Evolutionary conservation across 2,888 invertebrate species (phyloP), one percentile per base, ranked within the genome.

Genomic region (Pycnomerus fuliginosus): DNA sequence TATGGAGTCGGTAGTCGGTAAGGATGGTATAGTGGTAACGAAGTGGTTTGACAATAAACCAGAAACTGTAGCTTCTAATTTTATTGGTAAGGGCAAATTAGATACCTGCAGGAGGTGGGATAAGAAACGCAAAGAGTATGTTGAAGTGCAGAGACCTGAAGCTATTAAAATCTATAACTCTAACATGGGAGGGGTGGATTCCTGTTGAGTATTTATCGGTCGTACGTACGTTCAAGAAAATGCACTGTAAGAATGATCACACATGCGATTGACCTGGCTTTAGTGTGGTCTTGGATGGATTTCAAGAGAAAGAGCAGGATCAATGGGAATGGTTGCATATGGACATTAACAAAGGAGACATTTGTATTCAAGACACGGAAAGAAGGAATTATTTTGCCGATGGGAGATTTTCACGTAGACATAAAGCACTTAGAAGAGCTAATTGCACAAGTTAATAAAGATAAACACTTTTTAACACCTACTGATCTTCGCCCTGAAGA

Each of bases 1-100:
- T 33, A 23, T 16, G 25, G 49, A 56, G 45, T 20, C 8, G 20
- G 11, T 25, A 4, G 11, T 25, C 7, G 10, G 27, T 10, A 10
- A 10, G 4, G 27, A 25, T 25, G 27, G 27, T 25, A 10, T 8
- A 8, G 27, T 25, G 11, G 4, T 25, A 8, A 25, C 27, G 3
- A 25, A 25, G 10, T 25, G 11, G 27, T 8, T 8, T 25, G 27
- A 25, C 27, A 25, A 5, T 10, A 25, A 25, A 10, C 27, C 27
- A 8, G 27, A 8, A 5, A 10, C 10, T 8, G 11, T 25, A 10
- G 27, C 27, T 8, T 25, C 27, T 4, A 25, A 25, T 10, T 25
- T 8, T 10, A 25, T 25, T 8, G 7, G 8, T 25, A 10, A 8
- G 4, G 27, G 27, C 7, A 10, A 8, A 25, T 8, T 25, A 10